A percentile compares a stretch with the other conserved stretches of the same genome.
These are phyloP conservation scores for Cephus pulcher DNA, from an alignment of 2,888 invertebrate species.

Conservation along the genomic window DNA sequence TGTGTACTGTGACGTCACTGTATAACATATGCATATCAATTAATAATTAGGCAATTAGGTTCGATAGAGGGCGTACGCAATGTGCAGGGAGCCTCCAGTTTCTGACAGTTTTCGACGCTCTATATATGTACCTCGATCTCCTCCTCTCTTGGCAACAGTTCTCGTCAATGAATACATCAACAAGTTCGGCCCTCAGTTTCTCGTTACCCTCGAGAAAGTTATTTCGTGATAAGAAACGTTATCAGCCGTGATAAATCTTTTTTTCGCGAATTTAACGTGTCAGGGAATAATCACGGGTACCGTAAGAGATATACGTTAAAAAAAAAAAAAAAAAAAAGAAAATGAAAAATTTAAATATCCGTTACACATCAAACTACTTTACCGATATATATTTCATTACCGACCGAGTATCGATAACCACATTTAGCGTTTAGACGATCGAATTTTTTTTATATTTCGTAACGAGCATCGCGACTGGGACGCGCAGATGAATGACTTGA, in stretches of 20 bases:
- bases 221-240: background rate
- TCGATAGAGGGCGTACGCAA: constrained; percentile 52
- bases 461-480: background rate
- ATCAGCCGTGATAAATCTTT: background rate
- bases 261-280: background rate
- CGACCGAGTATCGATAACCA: background rate
- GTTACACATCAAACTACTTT: background rate
- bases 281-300: background rate
- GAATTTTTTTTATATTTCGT: too few relatives aligned
- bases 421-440: too few relatives aligned
- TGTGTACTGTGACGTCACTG: background rate
- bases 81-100: constrained; percentile 57
- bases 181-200: background rate
- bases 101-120: constrained; percentile 31
- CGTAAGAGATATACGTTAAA: background rate
- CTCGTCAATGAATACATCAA: background rate
- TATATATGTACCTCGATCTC: background rate
- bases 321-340: background rate
- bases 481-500: background rate
- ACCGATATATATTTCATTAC: background rate
- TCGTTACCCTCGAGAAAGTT: background rate
- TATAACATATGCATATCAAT: background rate
- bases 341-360: background rate
- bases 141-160: background rate
- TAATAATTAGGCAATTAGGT: constrained; percentile 5